Conservation (phyloP, 2,797 vertebrate species). For the Anguilla obscura region DNA sequence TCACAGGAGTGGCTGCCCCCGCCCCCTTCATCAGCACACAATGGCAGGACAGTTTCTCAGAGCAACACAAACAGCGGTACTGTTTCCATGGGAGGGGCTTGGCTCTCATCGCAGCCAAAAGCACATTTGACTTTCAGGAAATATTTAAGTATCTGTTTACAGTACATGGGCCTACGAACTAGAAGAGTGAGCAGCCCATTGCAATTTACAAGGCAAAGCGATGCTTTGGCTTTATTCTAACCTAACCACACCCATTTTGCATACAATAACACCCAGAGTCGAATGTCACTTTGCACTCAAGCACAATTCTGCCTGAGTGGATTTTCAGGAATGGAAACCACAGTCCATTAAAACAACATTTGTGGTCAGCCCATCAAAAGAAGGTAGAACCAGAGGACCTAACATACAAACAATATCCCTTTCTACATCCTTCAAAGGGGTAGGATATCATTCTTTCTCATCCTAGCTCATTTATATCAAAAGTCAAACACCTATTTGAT, state of each 20-base stretch:
- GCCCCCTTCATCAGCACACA: background rate
- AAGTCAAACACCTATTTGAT: background rate
- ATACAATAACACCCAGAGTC: background rate
- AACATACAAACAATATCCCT: background rate
- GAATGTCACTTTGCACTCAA: background rate
- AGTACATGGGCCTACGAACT: background rate
- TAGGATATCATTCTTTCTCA: background rate
- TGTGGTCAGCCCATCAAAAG: slow-evolving; percentile 1
- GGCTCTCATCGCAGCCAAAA: background rate
- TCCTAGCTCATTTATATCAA: background rate
- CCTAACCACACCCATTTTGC: background rate
- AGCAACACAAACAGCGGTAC: background rate
- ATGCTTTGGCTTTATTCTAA: background rate
- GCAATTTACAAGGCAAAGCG: background rate
- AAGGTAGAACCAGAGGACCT: background rate
- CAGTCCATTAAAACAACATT: background rate
- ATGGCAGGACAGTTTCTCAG: background rate
- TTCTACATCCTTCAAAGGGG: background rate
- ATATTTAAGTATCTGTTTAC: slow-evolving; percentile 9
- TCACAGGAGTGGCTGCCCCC: background rate
- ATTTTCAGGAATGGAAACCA: slow-evolving; percentile 7
- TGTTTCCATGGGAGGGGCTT: background rate
- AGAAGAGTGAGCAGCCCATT: background rate
- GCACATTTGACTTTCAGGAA: background rate
- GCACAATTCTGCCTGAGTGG: background rate